Base-by-base conservation (phyloP, 1,140 invertebrate species). In the Hyles euphorbiae region DNA sequence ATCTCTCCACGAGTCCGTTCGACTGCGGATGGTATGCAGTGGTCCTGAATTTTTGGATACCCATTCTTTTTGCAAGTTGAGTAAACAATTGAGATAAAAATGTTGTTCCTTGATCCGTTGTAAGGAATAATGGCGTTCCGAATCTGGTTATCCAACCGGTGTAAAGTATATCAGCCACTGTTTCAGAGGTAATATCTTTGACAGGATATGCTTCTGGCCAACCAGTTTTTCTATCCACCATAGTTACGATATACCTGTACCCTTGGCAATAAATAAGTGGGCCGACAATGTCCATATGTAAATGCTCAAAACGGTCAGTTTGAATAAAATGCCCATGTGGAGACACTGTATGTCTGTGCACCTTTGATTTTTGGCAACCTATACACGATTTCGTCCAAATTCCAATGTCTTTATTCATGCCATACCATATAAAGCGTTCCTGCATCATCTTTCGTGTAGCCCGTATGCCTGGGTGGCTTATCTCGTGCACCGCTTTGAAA, bases 161-260 rank as follows among this genome's bases (percentile, higher is more conserved):
- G 32, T 62, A 59, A 33, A 80, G 59, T 10, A 32, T 49, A 48
- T 45, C 57, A 4, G 75, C 66, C 22, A 73, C 66, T 7, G 58
- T 62, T 33, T 74, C 63, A 7, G 84, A 81, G 5, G 71, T 68
- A 3, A 82, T 86, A 34, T 90, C 79, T 12, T 63, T 22, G 0
- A 90, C 45, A 0, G 89, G 90, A 22, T 84, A 60, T 3, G 82
- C 81, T 71, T 90, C 89, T 0, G 81, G 86, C 87, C 85, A 92
- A 33, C 83, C 60, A 2, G 90, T 88, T 61, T 74, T 89, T 36
- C 81, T 57, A 61, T 91, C 90, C 4, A 90, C 82, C 3, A 75
- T 69, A 0, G 90, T 91, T 0, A 91, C 60, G 5, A 76, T 65
- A 58, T 90, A 88, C 12, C 67, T 48, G 60, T 59, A 70, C 5